Base-by-base conservation (phyloP, 2,888 invertebrate genomes). In the Auanema freiburgensis region DNA sequence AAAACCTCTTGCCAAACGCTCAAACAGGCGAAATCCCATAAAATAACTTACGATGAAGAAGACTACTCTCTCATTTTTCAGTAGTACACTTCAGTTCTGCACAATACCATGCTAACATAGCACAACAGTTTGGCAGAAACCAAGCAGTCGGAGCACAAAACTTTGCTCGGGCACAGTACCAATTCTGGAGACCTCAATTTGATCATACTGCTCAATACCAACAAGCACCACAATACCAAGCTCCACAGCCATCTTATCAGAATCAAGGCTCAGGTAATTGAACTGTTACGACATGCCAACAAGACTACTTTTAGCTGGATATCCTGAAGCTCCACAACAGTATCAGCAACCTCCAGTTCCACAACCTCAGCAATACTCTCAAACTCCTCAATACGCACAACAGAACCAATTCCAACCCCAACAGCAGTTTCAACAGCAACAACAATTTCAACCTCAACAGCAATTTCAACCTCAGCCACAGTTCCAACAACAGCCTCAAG, bases 401-500 rank as follows among this genome's bases (percentile, higher is more conserved):
- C 70, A 70, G 43, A 61, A 53, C 33, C 60, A 60, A 25, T 58
- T 51, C 46, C 64, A 52, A 33, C 58, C 40, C 24, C 57, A 54
- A 42, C 62, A 53, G 18, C 69, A 58, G 24, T n/a, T 23, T 40
- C 51, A 50, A n/a, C 59, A 50, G 2, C 50, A 21, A 23, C 56
- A 14, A 11, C 42, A 56, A 40, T 18, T 56, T 41, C 56, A 52
- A 23, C 5, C 24, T n/a, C 53, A 43, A 2, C 42, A n/a, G 41
- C 41, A 56, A 14, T 14, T 33, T 14, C 62, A 16, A 53, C 60
- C 24, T 57, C 68, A 41, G 54, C 59, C 42, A 44, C 59, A 60
- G 42, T 58, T 56, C n/a, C 62, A 55, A n/a, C 65, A 65, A 33
- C 58, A 51, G 46, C 57, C 66, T n/a, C 65, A 21, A 14, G 58